Percentiles rank a stretch among this genome's conserved stretches.
Conservation (phyloP, 2,888 invertebrate genomes). For the Euphydryas editha region DNA sequence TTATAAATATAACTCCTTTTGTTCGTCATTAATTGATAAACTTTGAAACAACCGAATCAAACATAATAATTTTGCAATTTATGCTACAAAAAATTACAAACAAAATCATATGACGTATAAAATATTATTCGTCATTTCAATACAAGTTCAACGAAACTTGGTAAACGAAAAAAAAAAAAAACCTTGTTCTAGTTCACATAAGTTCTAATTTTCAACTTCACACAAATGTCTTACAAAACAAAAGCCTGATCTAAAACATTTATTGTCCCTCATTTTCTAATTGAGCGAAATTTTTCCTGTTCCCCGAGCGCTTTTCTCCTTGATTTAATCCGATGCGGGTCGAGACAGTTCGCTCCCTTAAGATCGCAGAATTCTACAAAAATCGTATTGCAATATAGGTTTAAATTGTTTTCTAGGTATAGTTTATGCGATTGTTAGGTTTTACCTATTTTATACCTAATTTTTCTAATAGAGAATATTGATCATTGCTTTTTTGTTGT, state of each 20-base stretch:
- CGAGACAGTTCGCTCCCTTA: conserved; percentile 18
- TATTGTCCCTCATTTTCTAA: conserved; percentile 27
- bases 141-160: too few relatives aligned
- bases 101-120: too few relatives aligned
- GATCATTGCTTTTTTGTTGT: too few relatives aligned
- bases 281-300: conserved; percentile 23
- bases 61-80: too few relatives aligned
- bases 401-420: not conserved
- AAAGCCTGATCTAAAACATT: conserved; percentile 5
- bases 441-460: not conserved
- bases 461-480: not conserved
- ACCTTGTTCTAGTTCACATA: too few relatives aligned
- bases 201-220: not conserved
- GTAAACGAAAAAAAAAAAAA: too few relatives aligned
- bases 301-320: conserved; percentile 19
- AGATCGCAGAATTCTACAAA: conserved; percentile 12
- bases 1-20: too few relatives aligned
- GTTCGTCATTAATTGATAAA: too few relatives aligned
- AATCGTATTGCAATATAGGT: conserved; percentile 8
- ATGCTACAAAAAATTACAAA: too few relatives aligned
- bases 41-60: too few relatives aligned
- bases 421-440: not conserved
- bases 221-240: not conserved
- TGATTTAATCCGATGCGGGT: conserved; percentile 30
- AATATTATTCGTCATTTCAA: too few relatives aligned